Evolutionary conservation across 2,113 vertebrate species (phyloP).

Genomic region (Mastomys natalensis): DNA sequence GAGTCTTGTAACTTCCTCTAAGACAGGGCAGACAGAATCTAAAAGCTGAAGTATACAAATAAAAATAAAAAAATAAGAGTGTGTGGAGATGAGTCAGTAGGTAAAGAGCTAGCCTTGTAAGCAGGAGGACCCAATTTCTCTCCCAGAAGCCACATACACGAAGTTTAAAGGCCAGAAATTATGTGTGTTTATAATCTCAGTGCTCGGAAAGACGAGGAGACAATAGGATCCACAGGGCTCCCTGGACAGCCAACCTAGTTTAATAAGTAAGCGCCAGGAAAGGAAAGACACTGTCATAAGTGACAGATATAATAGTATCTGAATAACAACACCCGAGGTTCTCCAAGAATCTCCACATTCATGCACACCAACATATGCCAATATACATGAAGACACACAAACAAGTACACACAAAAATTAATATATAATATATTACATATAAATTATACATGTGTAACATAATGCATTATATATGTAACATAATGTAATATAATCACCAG

Average conservation of each 20-base stretch:
- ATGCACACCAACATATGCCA: background rate
- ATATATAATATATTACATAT: background rate
- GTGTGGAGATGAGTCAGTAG: no score
- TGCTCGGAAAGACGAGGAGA: background rate
- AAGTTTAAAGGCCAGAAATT: background rate
- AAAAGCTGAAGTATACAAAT: background rate
- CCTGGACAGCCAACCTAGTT: background rate
- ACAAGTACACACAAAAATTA: background rate
- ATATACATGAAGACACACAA: background rate
- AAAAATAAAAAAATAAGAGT: background rate
- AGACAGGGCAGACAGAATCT: background rate
- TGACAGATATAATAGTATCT: background rate
- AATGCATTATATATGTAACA: no score
- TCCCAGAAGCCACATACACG: background rate
- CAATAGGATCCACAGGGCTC: no score
- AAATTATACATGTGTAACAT: no score
- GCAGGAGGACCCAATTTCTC: background rate
- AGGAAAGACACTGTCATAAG: background rate
- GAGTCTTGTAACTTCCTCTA: background rate
- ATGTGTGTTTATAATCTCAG: background rate
- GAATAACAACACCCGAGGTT: background rate
- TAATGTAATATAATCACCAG: background rate
- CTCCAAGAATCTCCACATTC: background rate
- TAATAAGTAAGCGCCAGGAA: background rate
- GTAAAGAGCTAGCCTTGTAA: no score